Conservation (phyloP, 2,888 invertebrate species). For the Philopedon plagiatum region DNA sequence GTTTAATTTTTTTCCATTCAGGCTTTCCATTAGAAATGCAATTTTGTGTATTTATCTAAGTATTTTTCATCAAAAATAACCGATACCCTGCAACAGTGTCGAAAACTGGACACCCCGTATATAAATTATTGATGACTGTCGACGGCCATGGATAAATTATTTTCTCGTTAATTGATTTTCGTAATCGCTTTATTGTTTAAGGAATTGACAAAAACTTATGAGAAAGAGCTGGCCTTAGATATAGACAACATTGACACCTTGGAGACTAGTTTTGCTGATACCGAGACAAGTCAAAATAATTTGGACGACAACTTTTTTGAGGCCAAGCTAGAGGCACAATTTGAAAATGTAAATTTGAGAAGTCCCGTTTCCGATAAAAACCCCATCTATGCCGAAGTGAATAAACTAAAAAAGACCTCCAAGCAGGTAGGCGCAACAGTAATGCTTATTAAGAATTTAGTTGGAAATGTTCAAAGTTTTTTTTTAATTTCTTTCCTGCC, state of each 20-base stretch:
- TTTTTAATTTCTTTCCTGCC: too few relatives aligned
- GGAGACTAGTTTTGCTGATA: conserved; percentile 64
- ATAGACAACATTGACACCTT: conserved; percentile 54
- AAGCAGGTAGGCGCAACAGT: conserved; percentile 28
- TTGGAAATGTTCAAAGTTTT: too few relatives aligned
- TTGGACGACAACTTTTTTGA: conserved; percentile 57
- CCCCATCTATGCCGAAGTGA: conserved; percentile 65
- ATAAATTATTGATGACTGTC: too few relatives aligned
- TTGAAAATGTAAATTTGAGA: conserved; percentile 59
- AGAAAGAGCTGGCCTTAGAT: conserved; percentile 60
- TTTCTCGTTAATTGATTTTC: too few relatives aligned
- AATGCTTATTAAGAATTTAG: too few relatives aligned
- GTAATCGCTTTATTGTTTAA: conserved; percentile 12
- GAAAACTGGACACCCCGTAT: too few relatives aligned
- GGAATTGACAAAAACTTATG: conserved; percentile 61
- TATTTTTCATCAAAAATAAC: too few relatives aligned
- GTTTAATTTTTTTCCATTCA: too few relatives aligned
- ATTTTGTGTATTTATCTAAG: too few relatives aligned
- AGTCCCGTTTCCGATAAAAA: conserved; percentile 60
- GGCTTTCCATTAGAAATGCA: too few relatives aligned
- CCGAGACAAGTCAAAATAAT: conserved; percentile 62
- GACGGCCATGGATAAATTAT: too few relatives aligned
- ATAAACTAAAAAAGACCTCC: conserved; percentile 59
- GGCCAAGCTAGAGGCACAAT: conserved; percentile 54
- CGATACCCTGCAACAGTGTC: too few relatives aligned